phyloP scores from a whole-genome alignment of 2,888 invertebrate species.

The Glyphotaelius pellucidus region DNA sequence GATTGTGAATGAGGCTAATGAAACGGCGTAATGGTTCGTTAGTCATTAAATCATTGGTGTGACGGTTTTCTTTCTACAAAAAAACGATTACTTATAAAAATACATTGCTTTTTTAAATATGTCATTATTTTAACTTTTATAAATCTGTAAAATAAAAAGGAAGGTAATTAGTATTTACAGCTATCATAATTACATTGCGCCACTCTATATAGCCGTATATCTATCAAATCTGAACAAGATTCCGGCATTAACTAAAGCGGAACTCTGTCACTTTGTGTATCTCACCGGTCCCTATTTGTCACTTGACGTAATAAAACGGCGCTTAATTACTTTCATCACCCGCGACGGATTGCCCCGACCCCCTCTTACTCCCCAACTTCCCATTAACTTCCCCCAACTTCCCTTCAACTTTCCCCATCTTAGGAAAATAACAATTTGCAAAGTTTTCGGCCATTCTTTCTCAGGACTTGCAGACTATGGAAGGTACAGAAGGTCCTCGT shows the following conservation, averaged over 20 bases:
- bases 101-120: too few relatives aligned
- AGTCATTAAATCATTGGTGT: too few relatives aligned
- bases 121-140: too few relatives aligned
- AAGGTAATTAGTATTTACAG: neutral
- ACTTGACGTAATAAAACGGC: constrained; percentile 61
- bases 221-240: neutral
- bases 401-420: neutral
- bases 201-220: neutral
- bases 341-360: constrained; percentile 12
- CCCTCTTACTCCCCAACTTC: neutral
- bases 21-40: too few relatives aligned
- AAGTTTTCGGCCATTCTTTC: neutral
- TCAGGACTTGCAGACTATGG: neutral
- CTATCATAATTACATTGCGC: neutral
- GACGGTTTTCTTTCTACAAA: too few relatives aligned
- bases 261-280: constrained; percentile 46
- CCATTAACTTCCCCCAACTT: constrained; percentile 15
- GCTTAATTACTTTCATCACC: constrained; percentile 61
- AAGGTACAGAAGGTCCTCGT: neutral
- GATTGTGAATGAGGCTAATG: too few relatives aligned
- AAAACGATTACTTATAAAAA: too few relatives aligned
- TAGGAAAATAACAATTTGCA: neutral
- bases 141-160: too few relatives aligned
- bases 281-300: constrained; percentile 59
- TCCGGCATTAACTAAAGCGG: constrained; percentile 4